A percentile compares a stretch with the other conserved stretches of the same genome.
Conservation (phyloP, 2,888 invertebrate species). For the Apocheima hispidaria region DNA sequence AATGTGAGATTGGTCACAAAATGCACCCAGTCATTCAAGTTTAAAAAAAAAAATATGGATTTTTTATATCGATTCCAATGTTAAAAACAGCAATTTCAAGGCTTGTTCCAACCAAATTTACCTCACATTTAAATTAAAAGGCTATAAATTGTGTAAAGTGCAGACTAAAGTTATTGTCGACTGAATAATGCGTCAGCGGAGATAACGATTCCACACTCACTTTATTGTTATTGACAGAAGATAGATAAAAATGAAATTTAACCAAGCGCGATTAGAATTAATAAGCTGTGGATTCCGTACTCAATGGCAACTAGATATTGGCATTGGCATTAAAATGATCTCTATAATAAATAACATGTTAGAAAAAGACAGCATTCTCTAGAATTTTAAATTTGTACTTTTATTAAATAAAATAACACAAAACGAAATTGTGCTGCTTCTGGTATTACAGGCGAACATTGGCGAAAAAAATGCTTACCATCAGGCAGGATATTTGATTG, state of each 20-base stretch:
- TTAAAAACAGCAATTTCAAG: background rate
- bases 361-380: no score
- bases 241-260: conserved; percentile 49
- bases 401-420: no score
- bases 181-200: conserved; percentile 36
- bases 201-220: conserved; percentile 46
- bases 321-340: no score
- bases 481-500: no score
- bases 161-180: conserved; percentile 48
- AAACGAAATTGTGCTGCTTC: no score
- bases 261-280: conserved; percentile 29
- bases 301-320: background rate
- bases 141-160: conserved; percentile 48
- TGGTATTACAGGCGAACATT: no score
- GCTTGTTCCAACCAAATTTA: conserved; percentile 42
- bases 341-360: no score
- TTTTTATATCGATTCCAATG: background rate
- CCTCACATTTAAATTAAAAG: conserved; percentile 46
- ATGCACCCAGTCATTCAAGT: no score
- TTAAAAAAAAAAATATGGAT: no score
- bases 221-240: conserved; percentile 60
- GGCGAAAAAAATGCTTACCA: no score
- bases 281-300: background rate
- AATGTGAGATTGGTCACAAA: no score
- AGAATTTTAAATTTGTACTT: no score